Conservation (phyloP, 92 coral and sea anemone species). For the Palythoa caribaeorum region DNA sequence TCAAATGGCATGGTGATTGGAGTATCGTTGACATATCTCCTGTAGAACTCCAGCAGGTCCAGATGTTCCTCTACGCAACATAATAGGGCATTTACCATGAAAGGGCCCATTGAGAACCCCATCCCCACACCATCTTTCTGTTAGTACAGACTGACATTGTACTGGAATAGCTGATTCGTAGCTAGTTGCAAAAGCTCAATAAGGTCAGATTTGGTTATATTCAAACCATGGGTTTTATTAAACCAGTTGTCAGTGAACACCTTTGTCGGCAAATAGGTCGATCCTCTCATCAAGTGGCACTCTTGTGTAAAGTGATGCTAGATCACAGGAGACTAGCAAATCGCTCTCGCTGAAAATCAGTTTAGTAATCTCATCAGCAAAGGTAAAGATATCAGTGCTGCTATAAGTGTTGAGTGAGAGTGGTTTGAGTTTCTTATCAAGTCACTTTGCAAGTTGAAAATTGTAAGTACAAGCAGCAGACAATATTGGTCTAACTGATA, state of each 20-base stretch:
- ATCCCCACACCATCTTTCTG: background rate
- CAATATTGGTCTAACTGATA: too few species aligned
- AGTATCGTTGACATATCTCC: too few species aligned
- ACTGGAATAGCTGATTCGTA: background rate
- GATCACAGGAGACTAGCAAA: background rate
- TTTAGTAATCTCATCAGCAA: background rate
- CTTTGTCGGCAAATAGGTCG: background rate
- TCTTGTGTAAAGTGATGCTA: background rate
- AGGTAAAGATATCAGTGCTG: background rate
- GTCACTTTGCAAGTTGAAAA: too few species aligned
- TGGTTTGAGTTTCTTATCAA: background rate
- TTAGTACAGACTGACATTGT: background rate
- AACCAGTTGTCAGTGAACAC: background rate
- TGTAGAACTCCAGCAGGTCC: too few species aligned
- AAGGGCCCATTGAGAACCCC: background rate
- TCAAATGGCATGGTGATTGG: too few species aligned
- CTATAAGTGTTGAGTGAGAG: background rate
- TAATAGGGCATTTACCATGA: too few species aligned
- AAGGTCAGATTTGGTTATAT: background rate
- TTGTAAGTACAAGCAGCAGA: too few species aligned
- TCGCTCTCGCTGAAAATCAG: background rate
- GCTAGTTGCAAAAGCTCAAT: background rate
- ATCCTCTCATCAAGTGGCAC: background rate
- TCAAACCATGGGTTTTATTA: background rate
- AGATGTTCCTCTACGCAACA: too few species aligned